These are phyloP conservation scores for Podarcis lilfordi DNA, from an alignment of 2,797 vertebrate species.

Conservation along the genomic window DNA sequence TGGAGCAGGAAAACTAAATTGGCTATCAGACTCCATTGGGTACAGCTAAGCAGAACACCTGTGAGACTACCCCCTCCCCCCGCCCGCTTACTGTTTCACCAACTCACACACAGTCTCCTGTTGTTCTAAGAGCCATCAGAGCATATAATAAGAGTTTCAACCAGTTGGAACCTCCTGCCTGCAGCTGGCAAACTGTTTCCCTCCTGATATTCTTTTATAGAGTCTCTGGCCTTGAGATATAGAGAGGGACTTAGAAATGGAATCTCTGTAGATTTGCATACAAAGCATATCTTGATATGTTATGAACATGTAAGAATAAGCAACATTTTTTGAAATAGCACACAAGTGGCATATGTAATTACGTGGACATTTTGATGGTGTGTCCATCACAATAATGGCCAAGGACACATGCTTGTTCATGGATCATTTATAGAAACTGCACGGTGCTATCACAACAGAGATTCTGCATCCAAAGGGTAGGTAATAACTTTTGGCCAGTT, in stretches of 20 bases:
- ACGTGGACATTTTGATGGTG: not conserved
- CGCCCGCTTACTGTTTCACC: conserved; percentile 1
- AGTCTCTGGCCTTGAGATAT: not conserved
- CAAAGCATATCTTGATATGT: not conserved
- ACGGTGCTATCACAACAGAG: not conserved
- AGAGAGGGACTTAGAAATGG: not conserved
- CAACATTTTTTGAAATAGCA: not conserved
- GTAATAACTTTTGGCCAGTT: too few species aligned
- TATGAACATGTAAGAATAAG: not conserved
- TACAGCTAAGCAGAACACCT: not conserved
- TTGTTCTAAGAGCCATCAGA: not conserved
- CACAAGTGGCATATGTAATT: not conserved
- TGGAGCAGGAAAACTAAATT: not conserved
- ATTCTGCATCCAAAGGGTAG: not conserved
- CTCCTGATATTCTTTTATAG: conserved; percentile 6
- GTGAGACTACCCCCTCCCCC: not conserved
- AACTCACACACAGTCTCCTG: not conserved
- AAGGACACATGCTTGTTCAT: not conserved
- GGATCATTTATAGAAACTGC: not conserved
- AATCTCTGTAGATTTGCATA: not conserved
- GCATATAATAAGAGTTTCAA: conserved; percentile 10
- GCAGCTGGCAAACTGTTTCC: not conserved
- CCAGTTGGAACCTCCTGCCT: conserved; percentile 16
- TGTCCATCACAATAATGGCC: not conserved
- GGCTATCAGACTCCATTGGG: conserved; percentile 12